Base-by-base conservation (phyloP, 2,888 invertebrate species). In the Dorcus parallelipipedus region DNA sequence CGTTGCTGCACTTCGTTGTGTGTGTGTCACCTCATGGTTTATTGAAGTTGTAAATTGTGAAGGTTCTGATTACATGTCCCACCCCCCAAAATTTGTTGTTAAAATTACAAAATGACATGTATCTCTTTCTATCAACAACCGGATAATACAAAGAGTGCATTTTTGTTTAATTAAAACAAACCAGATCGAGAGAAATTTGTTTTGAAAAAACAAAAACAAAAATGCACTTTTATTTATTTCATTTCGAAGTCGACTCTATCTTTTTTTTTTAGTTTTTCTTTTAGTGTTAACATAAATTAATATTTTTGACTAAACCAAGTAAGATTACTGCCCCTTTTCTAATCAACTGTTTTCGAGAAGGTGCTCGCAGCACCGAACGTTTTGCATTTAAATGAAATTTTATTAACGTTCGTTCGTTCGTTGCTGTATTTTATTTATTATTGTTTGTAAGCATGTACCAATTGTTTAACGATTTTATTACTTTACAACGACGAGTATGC, bases 21-120 rank as follows among this genome's bases (percentile, higher is more conserved):
- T 47, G 14, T 45, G 45, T 45, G 73, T 78, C 79, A 79, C 79
- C 79, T 68, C 77, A 74, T 72, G 68, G 72, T 78, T 79, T 79
- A 77, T 74, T 65, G 60, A 58, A 57, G 60, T 59, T 64, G 70
- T 78, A 79, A 79, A 78, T 77, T 76, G 71, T 76, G 78, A 71
- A 64, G 77, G 79, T 78, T 78, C 72, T 78, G 78, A 78, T 77
- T 66, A 10, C 45, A 10, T 45, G 9, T 45, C 42, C 10, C 42
- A 4, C 9, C 9, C 10, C 42, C 7, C 7, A 1, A 4, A 33
- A 33, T 7, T 33, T 33, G 26, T 33, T 33, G 26, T 33, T 33
- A 5, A 33, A 33, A 33, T 33, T 33, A 4, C 6, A 33, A 42
- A 42, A 42, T 7, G 42, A 42, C 42, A 42, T 42, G 42, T 42